Conservation (phyloP, 1,140 invertebrate species). For the Pomacea maculata region DNA sequence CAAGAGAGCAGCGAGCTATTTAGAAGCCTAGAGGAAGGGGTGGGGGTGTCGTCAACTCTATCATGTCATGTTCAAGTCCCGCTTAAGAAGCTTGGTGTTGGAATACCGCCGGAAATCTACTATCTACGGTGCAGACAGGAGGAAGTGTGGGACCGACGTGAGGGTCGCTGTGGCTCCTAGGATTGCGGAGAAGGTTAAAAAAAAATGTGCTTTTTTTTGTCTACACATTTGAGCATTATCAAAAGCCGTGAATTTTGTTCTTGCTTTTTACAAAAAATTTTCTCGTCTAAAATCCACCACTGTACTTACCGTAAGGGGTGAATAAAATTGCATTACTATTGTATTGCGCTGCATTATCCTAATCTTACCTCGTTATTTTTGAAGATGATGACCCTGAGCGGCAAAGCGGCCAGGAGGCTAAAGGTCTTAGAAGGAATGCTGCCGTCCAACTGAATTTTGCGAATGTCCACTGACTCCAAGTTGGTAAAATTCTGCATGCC, state of each 20-base stretch:
- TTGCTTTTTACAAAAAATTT: background rate
- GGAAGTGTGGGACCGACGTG: too few relatives aligned
- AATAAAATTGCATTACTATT: background rate
- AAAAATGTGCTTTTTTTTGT: too few relatives aligned
- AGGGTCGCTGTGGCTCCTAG: too few relatives aligned
- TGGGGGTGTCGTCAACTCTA: too few relatives aligned
- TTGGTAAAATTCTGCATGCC: conserved; percentile 28
- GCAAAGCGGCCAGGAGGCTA: conserved; percentile 32
- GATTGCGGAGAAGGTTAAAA: too few relatives aligned
- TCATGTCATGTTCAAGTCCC: too few relatives aligned
- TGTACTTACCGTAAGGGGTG: background rate
- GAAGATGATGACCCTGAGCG: conserved; percentile 41
- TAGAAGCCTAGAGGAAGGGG: too few relatives aligned
- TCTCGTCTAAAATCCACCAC: background rate
- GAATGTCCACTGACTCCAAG: conserved; percentile 44
- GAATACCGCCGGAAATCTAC: too few relatives aligned
- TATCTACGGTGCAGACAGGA: too few relatives aligned
- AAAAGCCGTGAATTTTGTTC: background rate
- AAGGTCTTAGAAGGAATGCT: conserved; percentile 39
- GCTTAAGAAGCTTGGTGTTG: too few relatives aligned
- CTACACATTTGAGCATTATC: too few relatives aligned
- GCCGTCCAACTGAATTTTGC: conserved; percentile 36
- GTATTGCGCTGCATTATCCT: background rate
- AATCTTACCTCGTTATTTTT: conserved; percentile 36
- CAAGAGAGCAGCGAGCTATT: too few relatives aligned